phyloP scores from a whole-genome alignment of 2,113 vertebrate genomes.

The Anser cygnoides region DNA sequence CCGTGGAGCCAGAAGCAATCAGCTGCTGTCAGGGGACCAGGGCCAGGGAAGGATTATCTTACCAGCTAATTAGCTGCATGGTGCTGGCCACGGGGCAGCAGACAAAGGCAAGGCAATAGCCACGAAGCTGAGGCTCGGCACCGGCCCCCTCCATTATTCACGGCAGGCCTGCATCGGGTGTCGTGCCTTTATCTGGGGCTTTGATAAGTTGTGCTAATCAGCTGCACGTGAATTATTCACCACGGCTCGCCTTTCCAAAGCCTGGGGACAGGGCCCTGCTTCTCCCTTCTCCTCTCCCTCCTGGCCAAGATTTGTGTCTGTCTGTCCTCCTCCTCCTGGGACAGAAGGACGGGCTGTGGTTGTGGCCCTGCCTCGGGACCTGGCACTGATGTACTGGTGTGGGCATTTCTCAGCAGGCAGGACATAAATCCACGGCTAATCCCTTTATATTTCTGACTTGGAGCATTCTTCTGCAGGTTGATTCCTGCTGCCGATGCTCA shows the following conservation, averaged over 20 bases:
- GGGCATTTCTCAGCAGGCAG: neutral
- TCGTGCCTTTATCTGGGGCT: conserved; percentile 21
- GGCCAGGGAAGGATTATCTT: neutral
- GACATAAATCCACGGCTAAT: neutral
- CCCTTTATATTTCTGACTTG: neutral
- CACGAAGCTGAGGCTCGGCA: fast-evolving
- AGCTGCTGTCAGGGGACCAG: neutral
- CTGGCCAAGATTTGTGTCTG: neutral
- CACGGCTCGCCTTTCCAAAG: neutral
- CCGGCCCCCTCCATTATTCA: neutral
- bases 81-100: neutral
- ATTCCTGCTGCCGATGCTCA: neutral
- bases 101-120: neutral
- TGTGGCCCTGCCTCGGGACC: neutral
- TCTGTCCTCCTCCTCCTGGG: neutral
- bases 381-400: no score
- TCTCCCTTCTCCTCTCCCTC: neutral
- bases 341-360: neutral
- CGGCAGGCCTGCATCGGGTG: neutral
- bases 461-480: neutral
- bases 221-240: neutral
- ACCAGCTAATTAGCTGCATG: neutral
- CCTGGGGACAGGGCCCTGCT: neutral
- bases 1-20: neutral
- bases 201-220: neutral